Percentiles rank a stretch among this genome's conserved stretches.
These are phyloP conservation scores for Acrocyrtus sp. DNA, from an alignment of 2,888 invertebrate species.

Conservation along the genomic window DNA sequence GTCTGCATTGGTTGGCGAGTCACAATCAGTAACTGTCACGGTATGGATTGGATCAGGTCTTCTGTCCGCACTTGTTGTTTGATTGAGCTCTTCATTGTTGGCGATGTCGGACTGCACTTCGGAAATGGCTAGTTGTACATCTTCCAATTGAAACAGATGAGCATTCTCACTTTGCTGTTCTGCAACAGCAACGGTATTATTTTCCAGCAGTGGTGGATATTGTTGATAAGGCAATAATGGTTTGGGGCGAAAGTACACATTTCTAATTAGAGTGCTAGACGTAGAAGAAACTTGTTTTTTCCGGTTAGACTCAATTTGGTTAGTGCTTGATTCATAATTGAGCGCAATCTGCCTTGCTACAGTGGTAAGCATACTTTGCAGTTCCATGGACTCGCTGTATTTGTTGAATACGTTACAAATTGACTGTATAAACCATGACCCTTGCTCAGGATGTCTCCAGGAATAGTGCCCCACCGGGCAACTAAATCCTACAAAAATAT, in stretches of 20 bases:
- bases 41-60: too few relatives aligned
- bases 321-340: constrained; percentile 54
- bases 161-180: too few relatives aligned
- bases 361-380: constrained; percentile 86
- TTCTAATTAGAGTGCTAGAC: constrained; percentile 59
- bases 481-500: constrained; percentile 60
- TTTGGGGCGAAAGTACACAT: constrained; percentile 50
- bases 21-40: too few relatives aligned
- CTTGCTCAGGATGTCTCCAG: constrained; percentile 92
- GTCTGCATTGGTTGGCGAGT: too few relatives aligned
- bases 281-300: constrained; percentile 62
- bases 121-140: too few relatives aligned
- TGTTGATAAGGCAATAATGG: background rate
- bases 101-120: too few relatives aligned
- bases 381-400: constrained; percentile 77
- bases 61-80: too few relatives aligned
- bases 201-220: too few relatives aligned
- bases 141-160: too few relatives aligned
- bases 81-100: background rate
- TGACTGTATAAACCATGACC: constrained; percentile 97
- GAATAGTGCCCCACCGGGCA: constrained; percentile 81
- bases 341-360: constrained; percentile 68
- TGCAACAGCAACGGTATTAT: too few relatives aligned
- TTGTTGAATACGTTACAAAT: constrained; percentile 82
- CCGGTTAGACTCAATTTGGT: constrained; percentile 44